Percentiles rank a stretch among this genome's conserved stretches.
Evolutionary conservation across 2,888 invertebrate genomes (phyloP).

Genomic region (Dryococelus australis): DNA sequence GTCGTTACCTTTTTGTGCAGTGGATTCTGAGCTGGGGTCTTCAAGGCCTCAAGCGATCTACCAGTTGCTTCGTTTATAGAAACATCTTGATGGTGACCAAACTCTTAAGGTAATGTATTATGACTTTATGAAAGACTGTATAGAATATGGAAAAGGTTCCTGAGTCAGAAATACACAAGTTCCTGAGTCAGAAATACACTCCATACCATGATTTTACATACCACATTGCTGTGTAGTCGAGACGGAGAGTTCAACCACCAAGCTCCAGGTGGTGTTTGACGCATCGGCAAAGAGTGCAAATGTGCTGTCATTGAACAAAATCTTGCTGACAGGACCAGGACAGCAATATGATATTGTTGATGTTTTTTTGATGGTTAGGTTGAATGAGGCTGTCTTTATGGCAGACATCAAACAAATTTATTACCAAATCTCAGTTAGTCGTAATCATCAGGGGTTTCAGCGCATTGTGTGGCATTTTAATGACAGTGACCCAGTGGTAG

Average conservation of each 20-base stretch:
- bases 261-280: neutral
- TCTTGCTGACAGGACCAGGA: neutral
- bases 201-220: neutral
- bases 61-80: neutral
- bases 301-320: neutral
- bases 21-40: neutral
- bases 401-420: constrained; percentile 20
- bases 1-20: neutral
- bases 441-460: neutral
- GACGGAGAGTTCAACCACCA: neutral
- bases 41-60: neutral
- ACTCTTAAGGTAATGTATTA: neutral
- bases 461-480: neutral
- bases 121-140: neutral
- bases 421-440: neutral
- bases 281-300: neutral
- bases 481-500: neutral
- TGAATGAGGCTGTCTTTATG: neutral
- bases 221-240: neutral
- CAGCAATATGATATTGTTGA: neutral
- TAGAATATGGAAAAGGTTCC: neutral
- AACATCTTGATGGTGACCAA: neutral
- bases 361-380: neutral
- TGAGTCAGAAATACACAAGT: too few relatives aligned
- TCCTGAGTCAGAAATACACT: too few relatives aligned